Percentiles rank a stretch among this genome's conserved stretches.
phyloP scores from a whole-genome alignment of 1,140 invertebrate species.

The Diorhabda carinulata region DNA sequence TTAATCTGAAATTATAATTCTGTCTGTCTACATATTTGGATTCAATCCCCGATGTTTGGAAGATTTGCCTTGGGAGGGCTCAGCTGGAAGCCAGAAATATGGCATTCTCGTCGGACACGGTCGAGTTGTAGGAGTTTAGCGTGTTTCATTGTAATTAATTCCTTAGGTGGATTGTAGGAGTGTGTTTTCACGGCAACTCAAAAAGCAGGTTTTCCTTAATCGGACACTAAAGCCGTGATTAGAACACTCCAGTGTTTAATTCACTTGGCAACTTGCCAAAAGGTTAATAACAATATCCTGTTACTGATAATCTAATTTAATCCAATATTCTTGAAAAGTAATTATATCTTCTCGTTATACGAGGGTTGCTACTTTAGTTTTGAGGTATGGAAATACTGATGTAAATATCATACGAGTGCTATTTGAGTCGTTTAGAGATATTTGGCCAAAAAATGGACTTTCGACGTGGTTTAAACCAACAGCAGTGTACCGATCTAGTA shows the following conservation, averaged over 20 bases:
- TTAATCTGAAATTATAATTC: no score
- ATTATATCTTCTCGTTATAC: no score
- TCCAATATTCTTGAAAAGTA: no score
- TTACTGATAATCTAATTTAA: neutral
- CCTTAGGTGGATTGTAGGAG: slow-evolving; percentile 9
- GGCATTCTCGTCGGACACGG: neutral
- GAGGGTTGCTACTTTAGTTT: no score
- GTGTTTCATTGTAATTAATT: slow-evolving; percentile 11
- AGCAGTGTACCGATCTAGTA: no score
- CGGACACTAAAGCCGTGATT: slow-evolving; percentile 1
- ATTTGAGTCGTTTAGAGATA: no score
- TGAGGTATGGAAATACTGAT: no score
- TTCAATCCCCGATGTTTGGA: no score
- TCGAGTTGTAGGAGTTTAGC: neutral
- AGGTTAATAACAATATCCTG: neutral
- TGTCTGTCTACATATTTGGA: no score
- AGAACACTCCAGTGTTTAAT: neutral
- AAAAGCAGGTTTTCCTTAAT: neutral
- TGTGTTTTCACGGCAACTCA: slow-evolving; percentile 6
- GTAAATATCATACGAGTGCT: no score
- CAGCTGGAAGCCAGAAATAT: neutral
- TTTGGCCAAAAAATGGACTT: no score
- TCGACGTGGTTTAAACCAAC: no score
- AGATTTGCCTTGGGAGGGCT: neutral
- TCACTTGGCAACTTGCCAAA: neutral